Evolutionary conservation across 92 coral and sea anemone genomes (phyloP).

Genomic region (Phenganax stokvisi): DNA sequence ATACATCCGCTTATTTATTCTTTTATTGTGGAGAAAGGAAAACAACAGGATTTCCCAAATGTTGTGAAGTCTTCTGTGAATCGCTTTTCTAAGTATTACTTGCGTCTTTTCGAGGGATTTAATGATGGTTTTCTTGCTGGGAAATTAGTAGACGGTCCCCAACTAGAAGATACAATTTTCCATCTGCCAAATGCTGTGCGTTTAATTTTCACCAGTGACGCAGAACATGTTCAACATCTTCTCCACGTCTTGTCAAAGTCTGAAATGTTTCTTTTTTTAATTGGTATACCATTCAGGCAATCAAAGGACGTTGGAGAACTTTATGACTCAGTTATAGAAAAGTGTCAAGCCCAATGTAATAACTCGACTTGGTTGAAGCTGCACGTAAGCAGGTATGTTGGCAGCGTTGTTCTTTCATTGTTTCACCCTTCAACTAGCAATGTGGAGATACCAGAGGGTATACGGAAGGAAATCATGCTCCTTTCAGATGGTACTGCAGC

Average conservation of each 20-base stretch:
- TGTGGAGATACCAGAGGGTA: not conserved
- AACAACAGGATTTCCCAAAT: conserved; percentile 24
- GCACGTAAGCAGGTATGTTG: conserved; percentile 22
- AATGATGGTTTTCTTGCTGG: conserved; percentile 40
- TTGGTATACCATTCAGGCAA: too few relatives aligned
- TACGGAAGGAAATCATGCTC: not conserved
- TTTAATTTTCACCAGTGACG: too few relatives aligned
- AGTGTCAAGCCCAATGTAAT: not conserved
- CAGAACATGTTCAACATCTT: too few relatives aligned
- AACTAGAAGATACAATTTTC: too few relatives aligned
- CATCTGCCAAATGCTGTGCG: too few relatives aligned
- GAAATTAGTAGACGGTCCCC: not conserved
- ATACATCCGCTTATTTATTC: conserved; percentile 41
- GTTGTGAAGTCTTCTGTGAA: not conserved
- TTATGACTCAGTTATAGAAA: too few relatives aligned
- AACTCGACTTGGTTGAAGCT: not conserved
- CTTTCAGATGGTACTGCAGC: not conserved
- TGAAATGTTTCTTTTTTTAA: too few relatives aligned
- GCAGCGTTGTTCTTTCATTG: not conserved
- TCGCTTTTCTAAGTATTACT: conserved; percentile 25
- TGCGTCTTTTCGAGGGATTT: not conserved
- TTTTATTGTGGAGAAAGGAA: conserved; percentile 29
- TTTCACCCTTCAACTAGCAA: not conserved
- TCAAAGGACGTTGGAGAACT: too few relatives aligned
- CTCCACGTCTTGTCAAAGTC: too few relatives aligned